Conservation (phyloP, 2,888 invertebrate species). For the Andrena hattorfiana region DNA sequence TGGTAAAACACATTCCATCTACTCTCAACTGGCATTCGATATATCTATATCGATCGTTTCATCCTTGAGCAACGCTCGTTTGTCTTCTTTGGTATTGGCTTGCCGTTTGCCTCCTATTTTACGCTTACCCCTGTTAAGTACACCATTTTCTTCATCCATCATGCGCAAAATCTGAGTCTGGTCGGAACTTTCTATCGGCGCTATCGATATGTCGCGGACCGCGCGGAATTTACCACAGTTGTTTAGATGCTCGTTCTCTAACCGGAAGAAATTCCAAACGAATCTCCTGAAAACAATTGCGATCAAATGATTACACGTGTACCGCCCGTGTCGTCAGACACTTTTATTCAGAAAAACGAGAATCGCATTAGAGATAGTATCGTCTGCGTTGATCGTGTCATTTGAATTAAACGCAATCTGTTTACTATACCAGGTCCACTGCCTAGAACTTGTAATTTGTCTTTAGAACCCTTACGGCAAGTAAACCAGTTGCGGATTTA, state of each 20-base stretch:
- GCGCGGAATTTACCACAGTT: constrained; percentile 99
- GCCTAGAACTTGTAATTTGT: too few relatives aligned
- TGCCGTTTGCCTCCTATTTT: constrained; percentile 85
- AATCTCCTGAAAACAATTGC: constrained; percentile 89
- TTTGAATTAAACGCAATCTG: too few relatives aligned
- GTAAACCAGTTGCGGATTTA: too few relatives aligned
- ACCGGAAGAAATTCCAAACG: constrained; percentile 99
- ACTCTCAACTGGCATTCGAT: constrained; percentile 82
- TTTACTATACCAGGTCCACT: too few relatives aligned
- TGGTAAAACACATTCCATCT: constrained; percentile 21
- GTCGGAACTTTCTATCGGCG: constrained; percentile 96
- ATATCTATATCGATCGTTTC: constrained; percentile 82
- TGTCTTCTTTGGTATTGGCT: constrained; percentile 84
- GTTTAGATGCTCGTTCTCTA: constrained; percentile 99
- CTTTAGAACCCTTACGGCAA: too few relatives aligned
- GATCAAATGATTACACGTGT: background rate
- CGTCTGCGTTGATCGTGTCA: too few relatives aligned
- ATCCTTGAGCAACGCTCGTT: constrained; percentile 84
- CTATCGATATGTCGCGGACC: constrained; percentile 98
- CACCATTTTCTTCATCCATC: constrained; percentile 98
- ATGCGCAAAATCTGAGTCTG: constrained; percentile 95
- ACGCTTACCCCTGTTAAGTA: constrained; percentile 89
- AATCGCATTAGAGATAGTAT: too few relatives aligned
- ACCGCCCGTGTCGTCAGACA: too few relatives aligned
- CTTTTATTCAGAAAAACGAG: too few relatives aligned